Percentiles rank a stretch among this genome's conserved stretches.
Conservation (phyloP, 2,113 vertebrate species). For the Puffinus mauretanicus region DNA sequence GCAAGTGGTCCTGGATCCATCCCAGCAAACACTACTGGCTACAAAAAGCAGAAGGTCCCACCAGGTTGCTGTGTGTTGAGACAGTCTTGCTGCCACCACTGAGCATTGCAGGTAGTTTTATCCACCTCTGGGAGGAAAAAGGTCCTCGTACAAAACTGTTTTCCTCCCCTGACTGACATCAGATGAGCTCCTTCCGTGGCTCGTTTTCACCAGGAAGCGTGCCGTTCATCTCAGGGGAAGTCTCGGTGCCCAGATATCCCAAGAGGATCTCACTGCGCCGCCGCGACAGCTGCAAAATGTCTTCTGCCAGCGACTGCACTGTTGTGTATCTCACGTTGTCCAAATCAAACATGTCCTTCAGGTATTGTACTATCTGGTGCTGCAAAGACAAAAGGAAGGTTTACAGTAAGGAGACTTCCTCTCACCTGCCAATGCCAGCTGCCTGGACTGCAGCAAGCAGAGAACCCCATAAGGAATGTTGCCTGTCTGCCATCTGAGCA, state of each 20-base stretch:
- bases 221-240: slow-evolving; percentile 80
- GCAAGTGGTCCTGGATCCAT: slow-evolving; percentile 54
- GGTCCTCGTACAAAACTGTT: background rate
- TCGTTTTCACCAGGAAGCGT: slow-evolving; percentile 61
- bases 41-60: slow-evolving; percentile 13
- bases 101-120: background rate
- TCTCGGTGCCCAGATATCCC: slow-evolving; percentile 84
- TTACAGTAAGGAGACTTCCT: background rate
- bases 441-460: background rate
- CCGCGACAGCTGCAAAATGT: slow-evolving; percentile 91
- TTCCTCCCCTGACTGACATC: background rate
- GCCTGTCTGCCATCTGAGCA: background rate
- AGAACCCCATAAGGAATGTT: background rate
- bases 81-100: background rate
- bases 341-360: slow-evolving; percentile 96
- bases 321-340: slow-evolving; percentile 94
- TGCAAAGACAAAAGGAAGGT: slow-evolving; percentile 37
- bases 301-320: slow-evolving; percentile 82
- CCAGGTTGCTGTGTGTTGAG: background rate
- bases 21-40: slow-evolving; percentile 47
- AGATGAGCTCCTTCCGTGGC: slow-evolving; percentile 60
- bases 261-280: slow-evolving; percentile 93
- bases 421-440: background rate
- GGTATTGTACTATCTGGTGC: slow-evolving; percentile 96
- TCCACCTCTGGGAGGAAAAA: background rate